Base-by-base conservation (phyloP, 2,113 vertebrate genomes). In the Lanius collurio region DNA sequence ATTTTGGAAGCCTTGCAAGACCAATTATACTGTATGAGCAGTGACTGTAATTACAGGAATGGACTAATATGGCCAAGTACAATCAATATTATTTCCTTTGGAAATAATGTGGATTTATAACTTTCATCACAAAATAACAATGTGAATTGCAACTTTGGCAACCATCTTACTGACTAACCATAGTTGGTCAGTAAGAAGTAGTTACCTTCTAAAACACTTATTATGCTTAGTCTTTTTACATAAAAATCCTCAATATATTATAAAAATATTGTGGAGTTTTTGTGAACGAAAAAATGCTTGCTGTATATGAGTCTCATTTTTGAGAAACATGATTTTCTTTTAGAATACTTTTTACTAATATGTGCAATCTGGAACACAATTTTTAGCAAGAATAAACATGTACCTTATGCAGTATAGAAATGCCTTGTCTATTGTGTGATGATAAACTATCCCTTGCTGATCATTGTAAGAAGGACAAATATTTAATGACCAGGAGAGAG, bases 11-110 rank as follows among this genome's bases (percentile, higher is more conserved):
- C 33, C n/a, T 67, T 70, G 3, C 21, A 71, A 27, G 31, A 56
- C 7, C 27, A 60, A 64, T 90, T 73, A 16, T 30, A 57, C 10
- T 49, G 3, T 59, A 35, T 80, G 31, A 83, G 27, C 30, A 39
- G 55, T 62, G 28, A 69, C 50, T 62, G 16, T 60, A 77, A 87
- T 92, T 81, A 89, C 14, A 70, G 26, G 55, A 86, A 57, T 63
- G 11, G 42, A 37, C 19, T 80, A 82, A 90, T 60, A 80, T 9
- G 30, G 26, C 1, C 28, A 81, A 80, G 30, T 46, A 59, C 8
- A 89, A 83, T 83, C 87, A 81, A 70, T 95, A 94, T 59, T 81
- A 62, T 74, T 81, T 84, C 15, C 30, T 24, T 11, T 74, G 21
- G 26, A 76, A 83, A 70, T 70, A 74, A 80, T 76, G 55, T 10